Conservation (phyloP, 2,113 vertebrate species). For the Gobiocypris rarus region DNA sequence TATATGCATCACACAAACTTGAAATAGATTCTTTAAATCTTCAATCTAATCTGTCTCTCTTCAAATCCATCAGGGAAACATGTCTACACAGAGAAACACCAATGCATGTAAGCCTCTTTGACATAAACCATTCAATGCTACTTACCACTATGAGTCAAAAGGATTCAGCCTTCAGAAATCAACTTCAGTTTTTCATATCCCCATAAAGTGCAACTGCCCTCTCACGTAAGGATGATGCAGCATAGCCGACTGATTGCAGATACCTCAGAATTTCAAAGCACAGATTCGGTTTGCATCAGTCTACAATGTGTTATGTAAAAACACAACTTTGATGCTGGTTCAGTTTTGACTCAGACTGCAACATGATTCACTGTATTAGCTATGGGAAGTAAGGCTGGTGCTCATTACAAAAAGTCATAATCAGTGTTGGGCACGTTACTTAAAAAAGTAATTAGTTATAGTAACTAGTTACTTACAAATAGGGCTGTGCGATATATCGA, state of each 20-base stretch:
- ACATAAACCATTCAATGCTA: neutral
- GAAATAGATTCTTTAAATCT: neutral
- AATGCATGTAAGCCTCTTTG: neutral
- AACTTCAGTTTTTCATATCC: neutral
- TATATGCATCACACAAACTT: neutral
- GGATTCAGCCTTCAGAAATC: neutral
- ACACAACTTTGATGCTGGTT: neutral
- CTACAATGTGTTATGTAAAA: conserved; percentile 7
- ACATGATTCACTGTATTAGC: neutral
- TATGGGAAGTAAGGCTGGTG: neutral
- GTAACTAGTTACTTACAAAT: too few species aligned
- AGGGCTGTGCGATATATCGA: too few species aligned
- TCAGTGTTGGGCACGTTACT: too few species aligned
- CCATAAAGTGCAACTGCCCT: neutral
- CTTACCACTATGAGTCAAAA: neutral
- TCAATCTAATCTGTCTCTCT: neutral
- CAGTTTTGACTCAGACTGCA: neutral
- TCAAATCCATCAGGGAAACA: neutral
- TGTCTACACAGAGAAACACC: neutral
- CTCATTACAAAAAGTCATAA: neutral
- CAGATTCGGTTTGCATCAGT: conserved; percentile 40
- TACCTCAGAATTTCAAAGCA: conserved; percentile 2
- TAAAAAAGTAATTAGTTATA: too few species aligned
- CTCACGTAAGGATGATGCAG: conserved; percentile 1
- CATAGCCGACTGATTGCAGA: neutral